Evolutionary conservation across 1,140 invertebrate species (phyloP).

Genomic region (Caerostris darwini): DNA sequence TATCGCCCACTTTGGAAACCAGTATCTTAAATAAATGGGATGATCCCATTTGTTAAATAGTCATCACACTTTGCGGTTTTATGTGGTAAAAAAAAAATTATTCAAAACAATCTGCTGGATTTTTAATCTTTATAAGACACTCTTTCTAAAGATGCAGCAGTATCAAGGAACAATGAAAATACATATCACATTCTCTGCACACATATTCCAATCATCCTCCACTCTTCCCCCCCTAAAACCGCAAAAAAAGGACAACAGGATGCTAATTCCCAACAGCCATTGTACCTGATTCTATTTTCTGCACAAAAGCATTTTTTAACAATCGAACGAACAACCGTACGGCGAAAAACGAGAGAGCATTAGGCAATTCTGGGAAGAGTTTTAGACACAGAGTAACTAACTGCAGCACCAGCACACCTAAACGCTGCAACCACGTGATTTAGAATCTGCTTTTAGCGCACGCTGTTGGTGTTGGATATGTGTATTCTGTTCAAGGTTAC

Average conservation of each 20-base stretch:
- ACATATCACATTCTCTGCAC: not conserved
- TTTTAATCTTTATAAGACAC: no score
- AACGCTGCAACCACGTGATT: not conserved
- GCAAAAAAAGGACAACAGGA: not conserved
- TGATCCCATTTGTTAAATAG: no score
- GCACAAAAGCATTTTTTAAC: not conserved
- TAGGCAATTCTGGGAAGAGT: slow-evolving; percentile 12
- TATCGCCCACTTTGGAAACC: no score
- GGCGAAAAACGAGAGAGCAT: not conserved
- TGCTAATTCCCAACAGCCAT: not conserved
- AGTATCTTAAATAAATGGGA: no score
- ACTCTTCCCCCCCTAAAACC: not conserved
- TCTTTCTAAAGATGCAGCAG: no score
- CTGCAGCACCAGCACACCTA: not conserved
- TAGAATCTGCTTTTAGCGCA: slow-evolving; percentile 16
- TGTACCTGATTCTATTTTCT: not conserved
- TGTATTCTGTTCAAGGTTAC: slow-evolving; percentile 16
- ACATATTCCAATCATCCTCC: not conserved
- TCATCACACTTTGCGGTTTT: no score
- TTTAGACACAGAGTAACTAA: not conserved
- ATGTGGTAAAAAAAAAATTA: no score
- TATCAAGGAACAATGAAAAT: not conserved
- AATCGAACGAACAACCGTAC: slow-evolving; percentile 30
- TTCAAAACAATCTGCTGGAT: no score
- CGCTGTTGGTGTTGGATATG: not conserved